Conservation (phyloP, 1,140 invertebrate species). For the Lamellibrachia luymesi region DNA sequence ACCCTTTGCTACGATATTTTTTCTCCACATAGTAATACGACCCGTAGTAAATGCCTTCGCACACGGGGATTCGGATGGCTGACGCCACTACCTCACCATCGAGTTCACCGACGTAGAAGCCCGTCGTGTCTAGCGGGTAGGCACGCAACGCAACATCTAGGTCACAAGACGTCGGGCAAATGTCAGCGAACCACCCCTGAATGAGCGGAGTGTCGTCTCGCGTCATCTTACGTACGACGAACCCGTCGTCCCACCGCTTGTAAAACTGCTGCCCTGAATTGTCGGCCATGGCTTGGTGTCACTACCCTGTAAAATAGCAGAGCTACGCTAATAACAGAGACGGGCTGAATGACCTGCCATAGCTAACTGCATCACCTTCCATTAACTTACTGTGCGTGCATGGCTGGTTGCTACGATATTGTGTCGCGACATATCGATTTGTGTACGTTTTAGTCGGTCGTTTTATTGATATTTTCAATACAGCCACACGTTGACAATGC, state of each 20-base stretch:
- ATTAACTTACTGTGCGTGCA: no score
- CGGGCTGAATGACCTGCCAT: not conserved
- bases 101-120: constrained; percentile 19
- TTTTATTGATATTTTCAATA: not conserved
- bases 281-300: not conserved
- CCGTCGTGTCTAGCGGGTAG: not conserved
- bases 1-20: constrained; percentile 12
- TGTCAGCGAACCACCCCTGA: constrained; percentile 7
- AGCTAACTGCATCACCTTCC: not conserved
- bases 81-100: constrained; percentile 20
- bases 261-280: not conserved
- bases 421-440: not conserved
- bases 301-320: not conserved
- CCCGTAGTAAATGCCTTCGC: constrained; percentile 15
- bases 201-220: constrained; percentile 11
- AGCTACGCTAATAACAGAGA: not conserved
- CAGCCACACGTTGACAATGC: not conserved
- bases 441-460: not conserved
- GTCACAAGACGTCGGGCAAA: constrained; percentile 16
- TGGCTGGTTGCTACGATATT: no score
- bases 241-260: constrained; percentile 20
- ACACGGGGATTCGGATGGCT: constrained; percentile 7
- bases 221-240: constrained; percentile 18
- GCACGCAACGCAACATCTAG: constrained; percentile 15
- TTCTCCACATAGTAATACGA: constrained; percentile 22